A percentile compares a stretch with the other conserved stretches of the same genome.
Evolutionary conservation across 2,888 invertebrate species (phyloP).

Genomic region (Toxonevra muliebris): DNA sequence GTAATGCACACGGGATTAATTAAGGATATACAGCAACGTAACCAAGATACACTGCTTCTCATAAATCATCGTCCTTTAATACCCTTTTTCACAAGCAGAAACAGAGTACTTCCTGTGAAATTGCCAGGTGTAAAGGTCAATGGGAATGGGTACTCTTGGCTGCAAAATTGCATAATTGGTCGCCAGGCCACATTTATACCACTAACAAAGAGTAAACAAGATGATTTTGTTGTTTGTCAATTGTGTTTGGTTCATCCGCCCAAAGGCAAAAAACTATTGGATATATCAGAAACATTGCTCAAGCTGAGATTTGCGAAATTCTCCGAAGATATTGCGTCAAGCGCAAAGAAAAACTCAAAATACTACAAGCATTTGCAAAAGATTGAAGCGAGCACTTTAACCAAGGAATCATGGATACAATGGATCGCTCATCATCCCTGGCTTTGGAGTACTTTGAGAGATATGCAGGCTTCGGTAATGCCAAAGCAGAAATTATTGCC

Average conservation of each 20-base stretch:
- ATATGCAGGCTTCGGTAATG: constrained; percentile 49
- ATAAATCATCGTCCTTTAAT: constrained; percentile 55
- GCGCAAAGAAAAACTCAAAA: constrained; percentile 49
- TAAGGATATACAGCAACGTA: constrained; percentile 52
- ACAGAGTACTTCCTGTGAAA: constrained; percentile 53
- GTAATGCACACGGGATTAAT: constrained; percentile 57
- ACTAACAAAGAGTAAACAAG: constrained; percentile 55
- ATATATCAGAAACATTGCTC: constrained; percentile 59
- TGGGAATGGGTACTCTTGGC: constrained; percentile 65
- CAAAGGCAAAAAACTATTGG: constrained; percentile 52
- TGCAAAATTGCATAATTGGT: constrained; percentile 65
- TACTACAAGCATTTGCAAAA: constrained; percentile 58
- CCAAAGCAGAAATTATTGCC: constrained; percentile 59
- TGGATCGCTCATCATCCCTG: constrained; percentile 52
- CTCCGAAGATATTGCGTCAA: constrained; percentile 48
- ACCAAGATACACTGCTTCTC: constrained; percentile 53
- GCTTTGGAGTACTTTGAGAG: constrained; percentile 51
- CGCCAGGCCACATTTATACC: constrained; percentile 65
- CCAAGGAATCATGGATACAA: constrained; percentile 47
- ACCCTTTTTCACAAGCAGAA: constrained; percentile 53
- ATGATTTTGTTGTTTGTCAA: constrained; percentile 65
- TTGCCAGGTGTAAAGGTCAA: constrained; percentile 60
- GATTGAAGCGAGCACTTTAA: constrained; percentile 51
- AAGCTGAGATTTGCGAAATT: constrained; percentile 61
- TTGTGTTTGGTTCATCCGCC: constrained; percentile 62